A percentile compares a stretch with the other conserved stretches of the same genome.
Evolutionary conservation across 2,888 invertebrate species (phyloP).

Genomic region (Hypomecis punctinalis): DNA sequence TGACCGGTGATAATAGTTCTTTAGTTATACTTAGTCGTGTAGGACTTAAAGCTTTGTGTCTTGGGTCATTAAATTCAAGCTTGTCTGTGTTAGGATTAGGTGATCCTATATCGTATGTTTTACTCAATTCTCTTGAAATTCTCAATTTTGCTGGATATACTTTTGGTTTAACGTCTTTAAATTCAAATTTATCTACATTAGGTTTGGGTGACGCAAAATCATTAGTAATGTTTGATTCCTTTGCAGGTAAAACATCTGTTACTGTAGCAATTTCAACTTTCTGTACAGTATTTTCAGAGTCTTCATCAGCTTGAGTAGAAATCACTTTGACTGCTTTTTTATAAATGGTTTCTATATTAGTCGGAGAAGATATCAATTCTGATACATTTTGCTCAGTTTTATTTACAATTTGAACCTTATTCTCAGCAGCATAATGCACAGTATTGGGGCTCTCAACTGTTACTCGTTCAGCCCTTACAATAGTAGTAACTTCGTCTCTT

Average conservation of each 20-base stretch:
- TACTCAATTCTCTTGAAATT: constrained; percentile 1
- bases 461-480: constrained; percentile 29
- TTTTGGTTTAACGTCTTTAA: neutral
- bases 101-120: neutral
- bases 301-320: neutral
- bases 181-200: neutral
- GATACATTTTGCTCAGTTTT: constrained; percentile 10
- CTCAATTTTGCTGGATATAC: neutral
- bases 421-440: constrained; percentile 29
- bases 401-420: constrained; percentile 25
- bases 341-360: constrained; percentile 4
- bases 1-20: constrained; percentile 24
- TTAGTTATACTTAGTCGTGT: constrained; percentile 21
- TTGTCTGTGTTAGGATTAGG: constrained; percentile 8
- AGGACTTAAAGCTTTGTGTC: constrained; percentile 5
- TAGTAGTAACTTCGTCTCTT: constrained; percentile 14
- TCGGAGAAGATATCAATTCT: neutral
- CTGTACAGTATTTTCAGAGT: neutral
- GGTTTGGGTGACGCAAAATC: neutral
- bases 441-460: constrained; percentile 27
- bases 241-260: neutral
- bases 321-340: constrained; percentile 1
- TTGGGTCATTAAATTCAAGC: constrained; percentile 12
- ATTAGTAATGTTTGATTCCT: neutral
- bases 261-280: constrained; percentile 6